Base-by-base conservation (phyloP, 1,140 invertebrate genomes). In the Dendrolimus kikuchii region DNA sequence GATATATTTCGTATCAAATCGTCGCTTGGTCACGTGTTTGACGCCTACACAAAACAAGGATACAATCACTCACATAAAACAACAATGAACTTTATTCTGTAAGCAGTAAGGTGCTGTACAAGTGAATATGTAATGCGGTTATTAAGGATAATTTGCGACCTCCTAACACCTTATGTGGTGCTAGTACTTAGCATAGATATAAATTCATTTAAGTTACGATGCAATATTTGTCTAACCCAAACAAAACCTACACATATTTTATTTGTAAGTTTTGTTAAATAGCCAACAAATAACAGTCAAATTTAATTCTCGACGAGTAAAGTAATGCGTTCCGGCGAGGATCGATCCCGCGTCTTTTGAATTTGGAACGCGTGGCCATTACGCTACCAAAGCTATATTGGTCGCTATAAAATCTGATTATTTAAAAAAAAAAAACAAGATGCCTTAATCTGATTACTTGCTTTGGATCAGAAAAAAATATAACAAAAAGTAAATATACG, bases 1-100 rank as follows among this genome's bases (percentile, higher is more conserved):
- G 69, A 81, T 80, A 78, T 76, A 78, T 80, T 81, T 53, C 64
- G 64, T 74, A 78, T 81, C 77, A 77, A 80, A 78, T 79, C 77
- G 81, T 80, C 73, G 66, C 72, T 68, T 65, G 68, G 76, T 78
- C 77, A 79, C 74, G 66, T 81, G 76, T 78, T 59, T 53, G 59
- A 74, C 77, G 66, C 78, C 77, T 69, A 83, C 80, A 72, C 70
- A 38, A 9, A 40, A 53, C 64, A 66, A 67, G 51, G 41, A 64
- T 52, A 49, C 9, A 8, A 44, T 44, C 2, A 5, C 5, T 10
- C 7, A 10, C 38, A 8, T 7, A 40, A 54, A 4, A 6, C 7
- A 4, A 72, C 66, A 62, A 55, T 66, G 6, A 41, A 61, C 71
- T 49, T 52, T 77, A 68, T 57, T 4, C 0, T n/a, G 0, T 23